A percentile compares a stretch with the other conserved stretches of the same genome.
phyloP scores from a whole-genome alignment of 2,888 invertebrate species.

The Crocallis elinguaria region DNA sequence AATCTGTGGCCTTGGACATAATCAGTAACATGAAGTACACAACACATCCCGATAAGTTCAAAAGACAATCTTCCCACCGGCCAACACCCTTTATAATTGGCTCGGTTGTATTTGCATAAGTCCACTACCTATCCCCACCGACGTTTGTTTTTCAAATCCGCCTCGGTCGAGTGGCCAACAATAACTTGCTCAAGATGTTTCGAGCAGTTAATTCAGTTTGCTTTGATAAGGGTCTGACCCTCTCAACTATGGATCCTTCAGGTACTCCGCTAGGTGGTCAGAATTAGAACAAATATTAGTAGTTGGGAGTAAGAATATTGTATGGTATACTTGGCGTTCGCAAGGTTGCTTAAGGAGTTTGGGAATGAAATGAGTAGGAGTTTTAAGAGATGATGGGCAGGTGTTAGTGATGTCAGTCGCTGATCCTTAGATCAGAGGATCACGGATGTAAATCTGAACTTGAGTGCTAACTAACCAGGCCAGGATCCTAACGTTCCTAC shows the following conservation, averaged over 20 bases:
- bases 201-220: constrained; percentile 81
- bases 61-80: constrained; percentile 16
- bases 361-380: too few relatives aligned
- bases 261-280: constrained; percentile 65
- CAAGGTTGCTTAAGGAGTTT: too few relatives aligned
- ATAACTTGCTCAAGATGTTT: constrained; percentile 83
- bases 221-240: constrained; percentile 79
- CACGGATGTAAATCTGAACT: too few relatives aligned
- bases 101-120: constrained; percentile 35
- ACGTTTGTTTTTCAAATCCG: constrained; percentile 75
- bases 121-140: constrained; percentile 16
- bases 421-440: too few relatives aligned
- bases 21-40: not conserved
- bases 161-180: constrained; percentile 63
- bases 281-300: constrained; percentile 34
- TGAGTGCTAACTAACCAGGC: too few relatives aligned
- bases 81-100: constrained; percentile 28
- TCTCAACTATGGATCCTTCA: constrained; percentile 67
- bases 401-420: too few relatives aligned
- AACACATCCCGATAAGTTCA: constrained; percentile 3
- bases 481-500: too few relatives aligned
- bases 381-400: too few relatives aligned
- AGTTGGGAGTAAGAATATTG: constrained; percentile 17
- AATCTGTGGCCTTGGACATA: too few relatives aligned
- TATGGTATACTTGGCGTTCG: too few relatives aligned